These are phyloP conservation scores for Adrianichthys oophorus DNA, from an alignment of 2,797 vertebrate genomes.

Conservation along the genomic window DNA sequence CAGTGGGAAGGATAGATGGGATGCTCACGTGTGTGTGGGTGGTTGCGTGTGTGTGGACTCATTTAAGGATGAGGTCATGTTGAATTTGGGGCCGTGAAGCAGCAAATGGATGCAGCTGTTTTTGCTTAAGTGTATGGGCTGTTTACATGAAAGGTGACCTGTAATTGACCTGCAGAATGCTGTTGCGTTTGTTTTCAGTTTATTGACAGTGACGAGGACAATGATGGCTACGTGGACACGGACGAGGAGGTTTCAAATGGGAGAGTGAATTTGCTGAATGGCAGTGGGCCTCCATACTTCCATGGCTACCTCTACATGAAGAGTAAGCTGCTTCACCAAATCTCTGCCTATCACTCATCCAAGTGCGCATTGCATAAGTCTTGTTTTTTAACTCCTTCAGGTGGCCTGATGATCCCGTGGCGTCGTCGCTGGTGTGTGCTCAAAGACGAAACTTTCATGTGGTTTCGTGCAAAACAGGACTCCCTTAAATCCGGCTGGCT, in stretches of 20 bases:
- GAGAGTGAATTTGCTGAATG: constrained; percentile 83
- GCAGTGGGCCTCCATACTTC: constrained; percentile 89
- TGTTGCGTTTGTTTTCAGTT: constrained; percentile 71
- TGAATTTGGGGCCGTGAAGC: constrained; percentile 16
- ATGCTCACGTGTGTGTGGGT: constrained; percentile 4
- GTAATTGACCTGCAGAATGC: too few relatives aligned
- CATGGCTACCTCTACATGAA: constrained; percentile 96
- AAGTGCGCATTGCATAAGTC: neutral
- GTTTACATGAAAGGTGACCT: neutral
- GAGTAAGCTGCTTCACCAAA: constrained; percentile 70
- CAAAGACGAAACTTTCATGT: constrained; percentile 94
- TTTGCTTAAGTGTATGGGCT: neutral
- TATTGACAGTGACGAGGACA: constrained; percentile 89
- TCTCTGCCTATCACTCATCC: constrained; percentile 37
- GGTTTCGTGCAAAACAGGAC: constrained; percentile 93
- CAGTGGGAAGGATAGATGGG: constrained; percentile 22
- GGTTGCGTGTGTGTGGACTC: constrained; percentile 2
- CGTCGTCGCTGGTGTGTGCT: constrained; percentile 91
- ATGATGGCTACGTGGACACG: constrained; percentile 89
- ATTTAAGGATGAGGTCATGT: constrained; percentile 19
- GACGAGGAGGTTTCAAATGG: constrained; percentile 90
- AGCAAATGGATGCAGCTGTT: constrained; percentile 11
- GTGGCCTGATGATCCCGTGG: constrained; percentile 92
- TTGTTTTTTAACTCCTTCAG: constrained; percentile 49
- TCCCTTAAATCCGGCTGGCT: constrained; percentile 91